Evolutionary conservation across 1,140 invertebrate species (phyloP).

Genomic region (Drosophila cardini): DNA sequence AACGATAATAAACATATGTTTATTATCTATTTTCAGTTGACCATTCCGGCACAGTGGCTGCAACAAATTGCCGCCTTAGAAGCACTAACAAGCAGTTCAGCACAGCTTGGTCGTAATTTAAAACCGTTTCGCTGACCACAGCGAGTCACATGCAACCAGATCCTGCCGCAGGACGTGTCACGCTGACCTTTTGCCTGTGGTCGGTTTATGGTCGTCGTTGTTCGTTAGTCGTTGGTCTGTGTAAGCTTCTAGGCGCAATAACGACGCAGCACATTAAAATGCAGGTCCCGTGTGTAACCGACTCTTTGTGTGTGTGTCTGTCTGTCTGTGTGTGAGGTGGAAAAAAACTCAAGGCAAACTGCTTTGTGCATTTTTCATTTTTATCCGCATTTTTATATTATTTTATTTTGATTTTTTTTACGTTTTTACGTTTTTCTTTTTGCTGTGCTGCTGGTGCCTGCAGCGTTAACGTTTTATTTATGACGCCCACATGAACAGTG

Average conservation of each 20-base stretch:
- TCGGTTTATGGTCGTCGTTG: not conserved
- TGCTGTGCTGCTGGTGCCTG: constrained; percentile 4
- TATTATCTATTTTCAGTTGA: constrained; percentile 32
- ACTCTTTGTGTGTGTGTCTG: constrained; percentile 1
- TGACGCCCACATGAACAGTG: constrained; percentile 38
- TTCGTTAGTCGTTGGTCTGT: constrained; percentile 1
- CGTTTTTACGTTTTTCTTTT: not conserved
- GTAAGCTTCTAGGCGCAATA: constrained; percentile 36
- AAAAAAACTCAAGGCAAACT: constrained; percentile 19
- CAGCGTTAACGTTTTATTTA: constrained; percentile 60
- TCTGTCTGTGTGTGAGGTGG: not conserved
- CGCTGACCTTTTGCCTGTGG: constrained; percentile 66
- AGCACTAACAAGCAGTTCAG: constrained; percentile 46
- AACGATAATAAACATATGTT: constrained; percentile 10
- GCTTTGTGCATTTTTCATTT: constrained; percentile 51
- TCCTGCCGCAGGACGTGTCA: constrained; percentile 48
- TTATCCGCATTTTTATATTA: constrained; percentile 38
- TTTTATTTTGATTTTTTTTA: constrained; percentile 20
- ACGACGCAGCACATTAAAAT: constrained; percentile 57
- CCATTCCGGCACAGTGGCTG: constrained; percentile 7
- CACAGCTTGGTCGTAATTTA: constrained; percentile 54
- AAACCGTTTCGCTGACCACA: constrained; percentile 65
- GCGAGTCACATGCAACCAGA: constrained; percentile 18
- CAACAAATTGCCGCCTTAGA: constrained; percentile 24
- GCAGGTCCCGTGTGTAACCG: constrained; percentile 29